phyloP scores from a whole-genome alignment of 2,888 invertebrate genomes.

The Chirona hameri region DNA sequence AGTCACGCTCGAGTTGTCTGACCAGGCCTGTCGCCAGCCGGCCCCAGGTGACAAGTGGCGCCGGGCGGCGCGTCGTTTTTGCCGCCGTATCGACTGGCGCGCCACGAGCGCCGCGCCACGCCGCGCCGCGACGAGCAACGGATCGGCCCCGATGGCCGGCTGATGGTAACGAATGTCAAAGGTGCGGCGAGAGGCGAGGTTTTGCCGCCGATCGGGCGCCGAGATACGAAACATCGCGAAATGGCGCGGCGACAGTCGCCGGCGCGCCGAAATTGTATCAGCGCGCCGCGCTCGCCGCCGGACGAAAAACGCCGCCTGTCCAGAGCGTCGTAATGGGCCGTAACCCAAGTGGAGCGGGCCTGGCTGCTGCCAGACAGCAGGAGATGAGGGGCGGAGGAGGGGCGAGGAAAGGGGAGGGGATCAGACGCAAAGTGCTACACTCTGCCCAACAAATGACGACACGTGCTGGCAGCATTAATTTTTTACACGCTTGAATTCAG shows the following conservation, averaged over 20 bases:
- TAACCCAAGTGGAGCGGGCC: conserved; percentile 2
- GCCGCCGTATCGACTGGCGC: not conserved
- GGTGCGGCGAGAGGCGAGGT: not conserved
- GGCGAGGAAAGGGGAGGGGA: not conserved
- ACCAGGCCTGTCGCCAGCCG: not conserved
- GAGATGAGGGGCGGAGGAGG: not conserved
- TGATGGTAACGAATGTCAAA: conserved; percentile 1
- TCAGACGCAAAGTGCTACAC: not conserved
- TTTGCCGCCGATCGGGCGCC: not conserved
- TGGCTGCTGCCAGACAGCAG: too few species aligned
- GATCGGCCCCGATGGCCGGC: not conserved
- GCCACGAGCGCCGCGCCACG: not conserved
- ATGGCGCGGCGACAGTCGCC: not conserved
- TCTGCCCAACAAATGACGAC: not conserved
- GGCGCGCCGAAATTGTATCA: not conserved
- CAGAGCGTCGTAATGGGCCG: not conserved
- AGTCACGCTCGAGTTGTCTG: not conserved
- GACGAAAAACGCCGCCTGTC: not conserved
- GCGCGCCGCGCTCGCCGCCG: not conserved
- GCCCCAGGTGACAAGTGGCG: not conserved
- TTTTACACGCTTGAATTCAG: not conserved
- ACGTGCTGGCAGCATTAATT: not conserved
- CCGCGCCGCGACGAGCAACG: not conserved
- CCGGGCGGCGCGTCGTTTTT: not conserved
- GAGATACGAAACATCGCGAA: not conserved